Conservation (phyloP, 92 coral and sea anemone species). For the Plumapathes pennacea region DNA sequence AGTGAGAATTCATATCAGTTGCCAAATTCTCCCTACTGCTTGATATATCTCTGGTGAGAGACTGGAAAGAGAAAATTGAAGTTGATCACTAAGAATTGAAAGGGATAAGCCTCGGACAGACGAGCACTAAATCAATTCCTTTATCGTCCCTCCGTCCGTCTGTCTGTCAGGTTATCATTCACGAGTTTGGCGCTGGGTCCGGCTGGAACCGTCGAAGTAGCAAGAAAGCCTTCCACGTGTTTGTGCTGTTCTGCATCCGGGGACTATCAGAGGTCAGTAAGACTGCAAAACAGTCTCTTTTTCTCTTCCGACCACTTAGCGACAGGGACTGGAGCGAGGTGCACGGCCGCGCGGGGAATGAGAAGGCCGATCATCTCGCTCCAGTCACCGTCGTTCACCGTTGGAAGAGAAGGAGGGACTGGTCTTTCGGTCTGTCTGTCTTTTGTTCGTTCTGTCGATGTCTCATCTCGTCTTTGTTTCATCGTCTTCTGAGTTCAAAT, state of each 20-base stretch:
- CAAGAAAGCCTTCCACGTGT: slow-evolving; percentile 72
- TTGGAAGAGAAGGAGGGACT: too few relatives aligned
- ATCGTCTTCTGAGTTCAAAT: background rate
- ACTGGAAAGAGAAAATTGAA: too few relatives aligned
- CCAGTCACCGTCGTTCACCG: too few relatives aligned
- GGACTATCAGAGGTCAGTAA: slow-evolving; percentile 88
- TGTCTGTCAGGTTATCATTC: slow-evolving; percentile 81
- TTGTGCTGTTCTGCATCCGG: slow-evolving; percentile 78
- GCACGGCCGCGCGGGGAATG: background rate
- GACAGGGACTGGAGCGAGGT: background rate
- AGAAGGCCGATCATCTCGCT: background rate
- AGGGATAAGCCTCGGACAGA: too few relatives aligned
- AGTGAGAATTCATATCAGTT: too few relatives aligned
- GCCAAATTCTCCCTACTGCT: too few relatives aligned
- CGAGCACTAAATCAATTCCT: too few relatives aligned
- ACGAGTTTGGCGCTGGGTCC: slow-evolving; percentile 64
- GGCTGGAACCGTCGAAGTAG: slow-evolving; percentile 83
- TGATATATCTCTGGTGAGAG: too few relatives aligned
- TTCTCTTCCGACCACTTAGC: background rate
- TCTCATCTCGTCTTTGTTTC: background rate
- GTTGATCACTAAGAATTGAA: too few relatives aligned
- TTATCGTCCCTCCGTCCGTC: too few relatives aligned
- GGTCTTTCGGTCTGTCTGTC: too few relatives aligned
- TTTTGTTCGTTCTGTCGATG: background rate
- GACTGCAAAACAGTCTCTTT: background rate